Evolutionary conservation across 1,140 invertebrate genomes (phyloP).

Genomic region (Ditylenchus dipsaci): DNA sequence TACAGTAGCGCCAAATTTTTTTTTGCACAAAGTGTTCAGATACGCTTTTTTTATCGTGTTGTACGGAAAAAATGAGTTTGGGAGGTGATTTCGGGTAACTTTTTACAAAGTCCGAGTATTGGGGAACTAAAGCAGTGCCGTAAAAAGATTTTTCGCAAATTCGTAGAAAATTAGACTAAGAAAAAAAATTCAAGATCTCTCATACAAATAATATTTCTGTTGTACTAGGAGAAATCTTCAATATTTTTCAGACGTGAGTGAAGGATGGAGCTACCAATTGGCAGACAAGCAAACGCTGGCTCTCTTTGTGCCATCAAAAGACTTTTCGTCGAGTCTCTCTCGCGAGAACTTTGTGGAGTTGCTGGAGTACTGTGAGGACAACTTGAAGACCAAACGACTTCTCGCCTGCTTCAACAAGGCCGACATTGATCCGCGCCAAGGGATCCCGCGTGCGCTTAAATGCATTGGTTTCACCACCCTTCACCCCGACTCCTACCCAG

Average conservation of each 20-base stretch:
- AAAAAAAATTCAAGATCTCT: no score
- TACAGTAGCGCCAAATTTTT: no score
- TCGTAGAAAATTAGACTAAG: no score
- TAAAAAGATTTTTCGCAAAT: no score
- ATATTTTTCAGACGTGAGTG: slow-evolving; percentile 32
- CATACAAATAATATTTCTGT: no score
- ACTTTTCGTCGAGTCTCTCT: slow-evolving; percentile 15
- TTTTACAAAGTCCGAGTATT: no score
- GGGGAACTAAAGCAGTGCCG: no score
- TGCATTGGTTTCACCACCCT: slow-evolving; percentile 45
- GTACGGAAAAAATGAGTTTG: no score
- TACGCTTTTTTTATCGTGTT: no score
- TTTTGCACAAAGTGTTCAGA: no score
- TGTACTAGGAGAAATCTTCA: no score
- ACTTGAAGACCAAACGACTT: slow-evolving; percentile 28
- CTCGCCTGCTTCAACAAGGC: slow-evolving; percentile 40
- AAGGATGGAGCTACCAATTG: slow-evolving; percentile 44
- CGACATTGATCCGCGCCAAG: slow-evolving; percentile 37
- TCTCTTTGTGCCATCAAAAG: slow-evolving; percentile 36
- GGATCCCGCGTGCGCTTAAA: slow-evolving; percentile 36
- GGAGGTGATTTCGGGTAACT: no score
- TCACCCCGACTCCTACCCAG: slow-evolving; percentile 35
- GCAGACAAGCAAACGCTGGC: slow-evolving; percentile 32
- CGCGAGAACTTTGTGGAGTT: slow-evolving; percentile 32
- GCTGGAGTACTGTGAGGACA: slow-evolving; percentile 39